A percentile compares a stretch with the other conserved stretches of the same genome.
These are phyloP conservation scores for Clarias batrachus DNA, from an alignment of 2,113 vertebrate genomes.

Conservation along the genomic window DNA sequence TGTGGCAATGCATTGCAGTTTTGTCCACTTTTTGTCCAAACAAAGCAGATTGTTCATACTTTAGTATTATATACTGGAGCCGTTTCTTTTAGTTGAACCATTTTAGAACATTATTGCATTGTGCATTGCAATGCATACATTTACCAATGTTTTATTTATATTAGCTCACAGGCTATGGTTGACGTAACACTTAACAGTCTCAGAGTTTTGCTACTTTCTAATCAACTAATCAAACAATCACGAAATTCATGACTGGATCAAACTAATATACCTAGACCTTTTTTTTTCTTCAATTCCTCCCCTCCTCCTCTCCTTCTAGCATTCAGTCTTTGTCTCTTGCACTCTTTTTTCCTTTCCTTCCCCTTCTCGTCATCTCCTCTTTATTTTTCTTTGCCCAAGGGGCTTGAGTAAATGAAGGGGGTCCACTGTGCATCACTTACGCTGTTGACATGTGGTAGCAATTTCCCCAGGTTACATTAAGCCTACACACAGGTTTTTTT, in stretches of 20 bases:
- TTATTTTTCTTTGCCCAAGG: constrained; percentile 61
- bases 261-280: not conserved
- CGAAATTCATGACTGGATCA: not conserved
- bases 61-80: not conserved
- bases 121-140: not conserved
- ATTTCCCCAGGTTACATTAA: constrained; percentile 60
- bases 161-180: not conserved
- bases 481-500: not conserved
- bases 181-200: not conserved
- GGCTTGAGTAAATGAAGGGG: constrained; percentile 53
- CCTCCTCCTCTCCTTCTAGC: not conserved
- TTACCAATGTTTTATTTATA: not conserved
- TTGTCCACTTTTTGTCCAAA: not conserved
- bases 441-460: constrained; percentile 68
- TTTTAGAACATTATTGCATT: not conserved
- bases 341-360: constrained; percentile 1
- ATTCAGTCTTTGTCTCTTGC: constrained; percentile 7
- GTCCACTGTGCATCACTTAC: constrained; percentile 55
- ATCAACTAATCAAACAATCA: constrained; percentile 6
- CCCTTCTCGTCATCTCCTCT: constrained; percentile 35
- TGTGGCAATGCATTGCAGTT: not conserved
- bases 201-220: not conserved
- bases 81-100: not conserved
- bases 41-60: not conserved
- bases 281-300: not conserved